Conservation (phyloP, 2,797 vertebrate species). For the Aselliscus stoliczkanus region DNA sequence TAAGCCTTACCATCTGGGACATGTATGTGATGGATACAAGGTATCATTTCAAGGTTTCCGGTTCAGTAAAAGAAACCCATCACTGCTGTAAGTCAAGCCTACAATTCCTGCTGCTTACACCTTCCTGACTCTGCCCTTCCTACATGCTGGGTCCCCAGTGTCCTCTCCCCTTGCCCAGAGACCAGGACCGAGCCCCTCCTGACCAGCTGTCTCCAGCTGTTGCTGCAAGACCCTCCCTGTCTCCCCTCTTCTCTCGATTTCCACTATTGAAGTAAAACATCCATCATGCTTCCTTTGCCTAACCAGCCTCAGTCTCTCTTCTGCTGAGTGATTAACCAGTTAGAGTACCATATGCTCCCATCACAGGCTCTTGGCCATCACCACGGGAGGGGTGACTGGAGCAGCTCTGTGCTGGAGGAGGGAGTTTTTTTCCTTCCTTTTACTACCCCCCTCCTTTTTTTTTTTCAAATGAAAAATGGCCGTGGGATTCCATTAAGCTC, state of each 20-base stretch:
- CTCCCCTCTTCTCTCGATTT: background rate
- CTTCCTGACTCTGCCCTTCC: background rate
- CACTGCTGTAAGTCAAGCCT: background rate
- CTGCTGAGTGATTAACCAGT: constrained; percentile 12
- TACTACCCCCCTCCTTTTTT: background rate
- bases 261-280: constrained; percentile 24
- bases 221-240: too few relatives aligned
- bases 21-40: background rate
- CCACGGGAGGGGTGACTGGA: background rate
- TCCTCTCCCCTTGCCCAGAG: too few relatives aligned
- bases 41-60: background rate
- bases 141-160: accelerated
- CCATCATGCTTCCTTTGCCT: constrained; percentile 36
- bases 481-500: constrained; percentile 50
- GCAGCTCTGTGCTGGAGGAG: background rate
- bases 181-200: background rate
- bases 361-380: background rate
- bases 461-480: constrained; percentile 39
- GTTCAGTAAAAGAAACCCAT: background rate
- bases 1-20: background rate
- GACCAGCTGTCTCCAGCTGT: background rate
- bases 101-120: background rate
- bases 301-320: constrained; percentile 10
- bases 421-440: background rate
- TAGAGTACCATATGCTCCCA: background rate